Conservation (phyloP, 2,113 vertebrate species). For the Petrocephalus microphthalmus region DNA sequence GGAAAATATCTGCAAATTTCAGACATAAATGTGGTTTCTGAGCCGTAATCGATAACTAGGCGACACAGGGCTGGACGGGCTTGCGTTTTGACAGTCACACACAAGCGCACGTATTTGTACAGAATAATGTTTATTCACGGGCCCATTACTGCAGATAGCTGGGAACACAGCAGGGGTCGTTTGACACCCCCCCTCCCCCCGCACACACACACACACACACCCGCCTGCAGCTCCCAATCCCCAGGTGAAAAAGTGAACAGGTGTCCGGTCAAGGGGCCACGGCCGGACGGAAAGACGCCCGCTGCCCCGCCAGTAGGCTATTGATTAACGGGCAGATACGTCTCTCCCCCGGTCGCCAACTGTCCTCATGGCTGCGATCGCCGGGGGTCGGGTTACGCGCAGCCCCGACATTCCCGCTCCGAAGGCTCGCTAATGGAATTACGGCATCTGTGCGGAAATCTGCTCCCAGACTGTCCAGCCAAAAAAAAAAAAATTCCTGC, state of each 20-base stretch:
- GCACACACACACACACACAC: not conserved
- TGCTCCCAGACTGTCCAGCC: slow-evolving; percentile 30
- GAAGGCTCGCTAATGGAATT: slow-evolving; percentile 57
- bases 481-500: not conserved
- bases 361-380: slow-evolving; percentile 41
- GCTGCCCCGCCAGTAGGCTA: slow-evolving; percentile 40
- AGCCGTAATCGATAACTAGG: not conserved
- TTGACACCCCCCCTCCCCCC: not conserved
- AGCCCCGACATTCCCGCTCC: slow-evolving; percentile 47
- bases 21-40: not conserved
- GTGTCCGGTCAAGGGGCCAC: slow-evolving; percentile 26
- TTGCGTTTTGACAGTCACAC: not conserved
- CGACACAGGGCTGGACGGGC: not conserved
- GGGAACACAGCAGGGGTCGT: not conserved
- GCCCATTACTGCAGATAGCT: not conserved
- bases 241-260: slow-evolving; percentile 20
- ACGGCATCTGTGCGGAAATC: slow-evolving; percentile 56
- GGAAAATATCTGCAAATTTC: not conserved
- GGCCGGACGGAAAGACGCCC: slow-evolving; percentile 23
- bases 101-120: not conserved
- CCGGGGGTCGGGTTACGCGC: slow-evolving; percentile 45
- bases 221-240: not conserved
- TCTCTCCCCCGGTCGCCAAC: slow-evolving; percentile 35
- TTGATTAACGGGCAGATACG: slow-evolving; percentile 52
- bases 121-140: not conserved